Base-by-base conservation (phyloP, 2,888 invertebrate genomes). In the Drosophila diplacantha region DNA sequence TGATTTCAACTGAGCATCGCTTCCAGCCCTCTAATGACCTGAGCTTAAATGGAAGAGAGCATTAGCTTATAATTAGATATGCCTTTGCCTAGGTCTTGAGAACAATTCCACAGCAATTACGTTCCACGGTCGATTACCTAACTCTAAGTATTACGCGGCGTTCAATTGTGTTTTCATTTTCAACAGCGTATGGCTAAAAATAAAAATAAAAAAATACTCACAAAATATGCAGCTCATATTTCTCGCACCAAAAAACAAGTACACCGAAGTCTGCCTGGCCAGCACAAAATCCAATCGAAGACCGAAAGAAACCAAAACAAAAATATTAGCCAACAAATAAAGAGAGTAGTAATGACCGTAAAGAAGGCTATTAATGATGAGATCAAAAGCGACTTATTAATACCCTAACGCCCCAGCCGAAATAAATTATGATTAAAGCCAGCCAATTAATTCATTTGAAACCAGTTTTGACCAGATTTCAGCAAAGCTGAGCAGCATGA, bases 201-300 rank as follows among this genome's bases (percentile, higher is more conserved):
- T 47, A 69, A 37, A 51, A 47, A 64, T 58, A 73, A 74, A 59
- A 66, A 71, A 74, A 61, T 39, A 51, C 51, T 39, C 41, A 37
- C 46, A 43, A 60, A 56, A 60, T 53, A 54, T 77, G 65, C 52
- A 73, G 74, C 79, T 81, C 67, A 73, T 66, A 78, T 81, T 75
- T 71, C 75, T 39, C 29, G 49, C n/a, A 14, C 41, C 57, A 29
- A 44, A 44, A 60, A 65, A 47, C 47, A 54, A 55, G 47, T 51
- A 58, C 49, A 50, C 29, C 39, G 29, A 51, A 72, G 74, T 65
- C 65, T 62, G 66, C 66, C 43, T 50, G 56, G 57, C 51, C 64
- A 67, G 70, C 67, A 56, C 35, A 41, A 58, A 71, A 22, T 38
- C 14, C 41, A 46, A 20, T 29, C 50, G 38, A 29, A 31, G 50